Evolutionary conservation across 2,797 vertebrate genomes (phyloP), one percentile per base, ranked within the genome.

Genomic region (Sebastes hubbsi): DNA sequence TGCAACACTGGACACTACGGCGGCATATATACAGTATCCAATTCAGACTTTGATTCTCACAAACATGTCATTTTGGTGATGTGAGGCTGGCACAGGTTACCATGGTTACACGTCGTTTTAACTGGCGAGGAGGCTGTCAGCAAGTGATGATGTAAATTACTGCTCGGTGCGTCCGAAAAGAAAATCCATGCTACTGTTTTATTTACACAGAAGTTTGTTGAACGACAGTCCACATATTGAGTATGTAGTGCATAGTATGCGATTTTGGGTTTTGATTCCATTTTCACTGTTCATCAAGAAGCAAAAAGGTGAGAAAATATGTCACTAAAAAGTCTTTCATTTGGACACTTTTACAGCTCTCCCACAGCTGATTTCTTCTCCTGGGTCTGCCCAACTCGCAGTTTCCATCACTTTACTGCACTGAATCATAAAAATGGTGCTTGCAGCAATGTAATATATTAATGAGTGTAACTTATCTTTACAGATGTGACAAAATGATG

Each of bases 191-290:
- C 16, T 18, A 46, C 42, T 46, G 42, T 46, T 46, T 42, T 46
- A 46, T 3, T 18, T 8, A 46, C 42, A 46, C 16, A 46, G 42
- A 8, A 0, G 42, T 46, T 3, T 18, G 14, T 46, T 46, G 42
- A 46, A 46, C 0, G 0, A 46, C 18, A 46, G 42, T 46, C 0
- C 42, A 46, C 16, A 3, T 46, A 46, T 18, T 46, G 6, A 46
- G 16, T 46, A 46, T 16, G 42, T 0, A 2, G 42, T 46, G 16
- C 52, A 0, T 42, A 42, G 0, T 42, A 16, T 46, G 42, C 42
- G 0, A 3, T 46, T 46, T 46, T 3, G 42, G 16, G 16, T 0
- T 0, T 46, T 46, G 1, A 46, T 18, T 46, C 16, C 16, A 46
- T 46, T 46, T 46, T 46, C 14, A 46, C 0, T 73, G 20, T 55